phyloP scores from a whole-genome alignment of 2,113 vertebrate genomes.

The Cololabis saira region DNA sequence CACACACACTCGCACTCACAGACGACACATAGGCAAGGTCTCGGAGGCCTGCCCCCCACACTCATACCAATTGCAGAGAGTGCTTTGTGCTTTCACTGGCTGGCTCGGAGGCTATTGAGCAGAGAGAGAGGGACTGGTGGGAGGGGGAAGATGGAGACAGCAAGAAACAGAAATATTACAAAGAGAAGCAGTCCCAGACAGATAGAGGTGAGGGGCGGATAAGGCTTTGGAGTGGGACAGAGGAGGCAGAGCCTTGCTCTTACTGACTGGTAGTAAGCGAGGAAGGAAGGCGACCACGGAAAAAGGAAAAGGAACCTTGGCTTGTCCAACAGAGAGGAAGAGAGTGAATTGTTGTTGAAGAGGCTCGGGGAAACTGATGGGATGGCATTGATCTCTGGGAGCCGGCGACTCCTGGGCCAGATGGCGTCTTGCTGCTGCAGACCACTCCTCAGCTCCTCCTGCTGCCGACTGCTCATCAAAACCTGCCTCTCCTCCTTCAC shows the following conservation, averaged over 20 bases:
- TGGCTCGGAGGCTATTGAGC: slow-evolving; percentile 60
- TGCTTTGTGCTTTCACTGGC: slow-evolving; percentile 77
- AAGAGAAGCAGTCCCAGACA: slow-evolving; percentile 45
- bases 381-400: slow-evolving; percentile 71
- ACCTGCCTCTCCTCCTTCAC: slow-evolving; percentile 81
- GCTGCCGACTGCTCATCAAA: slow-evolving; percentile 77
- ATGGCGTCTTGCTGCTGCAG: slow-evolving; percentile 81
- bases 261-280: slow-evolving; percentile 19
- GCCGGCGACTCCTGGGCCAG: slow-evolving; percentile 68
- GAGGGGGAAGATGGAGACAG: slow-evolving; percentile 63
- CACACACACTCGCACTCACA: slow-evolving; percentile 42
- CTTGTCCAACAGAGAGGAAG: slow-evolving; percentile 62
- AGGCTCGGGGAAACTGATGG: slow-evolving; percentile 46
- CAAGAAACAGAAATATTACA: slow-evolving; percentile 53
- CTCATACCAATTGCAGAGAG: slow-evolving; percentile 70
- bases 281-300: slow-evolving; percentile 53
- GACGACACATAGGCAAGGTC: slow-evolving; percentile 42
- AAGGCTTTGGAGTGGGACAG: slow-evolving; percentile 23
- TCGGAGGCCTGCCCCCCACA: slow-evolving; percentile 53
- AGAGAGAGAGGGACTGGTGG: slow-evolving; percentile 56
- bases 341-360: slow-evolving; percentile 56
- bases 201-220: slow-evolving; percentile 37
- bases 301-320: slow-evolving; percentile 54
- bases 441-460: slow-evolving; percentile 72
- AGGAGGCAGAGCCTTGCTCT: slow-evolving; percentile 29